Evolutionary conservation across 2,113 vertebrate genomes (phyloP).

Genomic region (Abramis brama): DNA sequence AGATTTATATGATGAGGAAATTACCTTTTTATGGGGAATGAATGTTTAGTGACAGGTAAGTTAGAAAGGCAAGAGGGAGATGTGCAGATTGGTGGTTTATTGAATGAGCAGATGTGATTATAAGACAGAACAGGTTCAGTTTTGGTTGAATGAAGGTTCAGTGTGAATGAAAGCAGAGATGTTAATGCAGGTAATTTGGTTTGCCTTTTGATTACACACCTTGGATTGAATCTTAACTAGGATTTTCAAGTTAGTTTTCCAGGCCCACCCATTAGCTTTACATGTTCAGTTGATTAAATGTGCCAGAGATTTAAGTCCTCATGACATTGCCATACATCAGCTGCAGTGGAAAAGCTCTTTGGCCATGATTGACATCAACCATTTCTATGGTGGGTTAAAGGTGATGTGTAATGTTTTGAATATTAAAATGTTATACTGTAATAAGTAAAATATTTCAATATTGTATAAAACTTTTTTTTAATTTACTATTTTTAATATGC

Average conservation of each 20-base stretch:
- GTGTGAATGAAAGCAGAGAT: background rate
- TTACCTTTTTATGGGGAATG: background rate
- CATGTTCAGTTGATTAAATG: slow-evolving; percentile 11
- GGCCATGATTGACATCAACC: background rate
- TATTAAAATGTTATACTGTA: background rate
- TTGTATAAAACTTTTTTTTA: background rate
- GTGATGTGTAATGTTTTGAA: background rate
- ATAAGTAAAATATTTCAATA: background rate
- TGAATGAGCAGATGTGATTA: background rate
- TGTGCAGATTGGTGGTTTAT: background rate
- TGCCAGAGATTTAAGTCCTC: background rate
- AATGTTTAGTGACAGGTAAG: background rate
- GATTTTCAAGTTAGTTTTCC: slow-evolving; percentile 11
- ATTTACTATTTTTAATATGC: background rate
- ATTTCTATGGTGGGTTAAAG: slow-evolving; percentile 12
- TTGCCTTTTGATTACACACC: background rate
- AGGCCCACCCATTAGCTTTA: slow-evolving; percentile 36
- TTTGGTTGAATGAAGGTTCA: slow-evolving; percentile 8
- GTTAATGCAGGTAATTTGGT: background rate
- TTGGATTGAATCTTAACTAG: slow-evolving; percentile 23
- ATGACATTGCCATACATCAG: background rate
- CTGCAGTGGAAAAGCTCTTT: slow-evolving; percentile 30
- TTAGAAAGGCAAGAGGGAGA: background rate
- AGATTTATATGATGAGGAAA: slow-evolving; percentile 1
- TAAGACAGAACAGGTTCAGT: background rate